Evolutionary conservation across 2,113 vertebrate genomes (phyloP), one percentile per base, ranked within the genome.

Genomic region (Progne subis): DNA sequence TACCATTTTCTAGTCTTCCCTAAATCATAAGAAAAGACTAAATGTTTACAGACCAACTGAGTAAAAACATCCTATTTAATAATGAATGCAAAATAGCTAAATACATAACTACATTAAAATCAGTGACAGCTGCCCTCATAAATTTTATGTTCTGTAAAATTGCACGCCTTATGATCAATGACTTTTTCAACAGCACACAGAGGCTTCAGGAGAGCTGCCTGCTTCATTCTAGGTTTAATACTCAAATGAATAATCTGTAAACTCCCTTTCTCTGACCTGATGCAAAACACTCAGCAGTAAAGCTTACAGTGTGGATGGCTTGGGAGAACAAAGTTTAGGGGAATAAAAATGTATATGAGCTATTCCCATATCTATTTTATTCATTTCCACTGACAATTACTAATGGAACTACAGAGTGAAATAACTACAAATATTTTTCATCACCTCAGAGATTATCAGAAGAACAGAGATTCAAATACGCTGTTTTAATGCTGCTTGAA

Each of bases 331-430:
- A 23, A 59, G 6, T 28, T 75, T 12, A 31, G n/a, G 21, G 9
- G 0, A 15, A 70, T 37, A 64, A 78, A 79, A 68, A 63, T 0
- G 4, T 15, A 32, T 20, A 5, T 0, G 0, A 82, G 11, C 32
- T 77, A 52, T 49, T 59, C 37, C 44, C 28, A 82, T 23, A 91
- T 3, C 8, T 17, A n/a, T 29, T 64, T 65, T 65, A 41, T 69
- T 57, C 1, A 49, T n/a, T 92, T 88, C 31, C 37, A 74, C 21
- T 46, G 41, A 47, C 18, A 87, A 47, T 18, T 67, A 67, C 82
- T 63, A 82, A 82, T 24, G 32, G 65, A 82, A 93, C 46, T 85
- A 80, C 24, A 80, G 52, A 85, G 14, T 18, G 15, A 93, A 56
- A 29, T 67, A 91, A 60, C 14, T 41, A 53, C 25, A 82, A 43